Conservation (phyloP, 2,888 invertebrate species). For the Mythimna albipuncta region DNA sequence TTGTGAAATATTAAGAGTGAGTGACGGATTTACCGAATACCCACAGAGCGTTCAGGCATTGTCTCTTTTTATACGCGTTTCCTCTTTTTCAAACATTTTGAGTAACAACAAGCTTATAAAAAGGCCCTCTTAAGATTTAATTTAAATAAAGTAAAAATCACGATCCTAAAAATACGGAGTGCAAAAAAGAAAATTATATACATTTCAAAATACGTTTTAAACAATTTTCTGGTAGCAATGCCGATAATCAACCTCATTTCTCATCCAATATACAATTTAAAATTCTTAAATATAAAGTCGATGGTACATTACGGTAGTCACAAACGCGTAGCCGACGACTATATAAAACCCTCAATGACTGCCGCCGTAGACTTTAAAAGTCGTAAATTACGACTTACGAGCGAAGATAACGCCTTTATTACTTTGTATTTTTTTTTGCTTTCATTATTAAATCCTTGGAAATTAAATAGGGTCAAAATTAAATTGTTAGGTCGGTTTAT, state of each 20-base stretch:
- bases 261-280: conserved; percentile 47
- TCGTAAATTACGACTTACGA: conserved; percentile 62
- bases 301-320: conserved; percentile 48
- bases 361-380: conserved; percentile 55
- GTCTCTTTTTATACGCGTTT: no score
- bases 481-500: conserved; percentile 8
- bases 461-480: conserved; percentile 30
- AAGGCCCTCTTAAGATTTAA: not conserved
- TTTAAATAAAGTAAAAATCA: not conserved
- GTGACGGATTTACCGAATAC: no score
- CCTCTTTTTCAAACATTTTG: no score
- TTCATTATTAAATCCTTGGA: conserved; percentile 51
- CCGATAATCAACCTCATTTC: conserved; percentile 37
- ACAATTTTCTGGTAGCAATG: not conserved
- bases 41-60: no score
- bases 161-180: not conserved
- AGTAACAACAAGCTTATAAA: no score
- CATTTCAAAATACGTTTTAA: not conserved
- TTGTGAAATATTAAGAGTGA: no score
- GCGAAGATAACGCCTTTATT: conserved; percentile 60
- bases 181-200: not conserved
- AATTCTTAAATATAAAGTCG: conserved; percentile 23
- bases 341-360: conserved; percentile 56
- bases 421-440: conserved; percentile 48
- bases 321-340: conserved; percentile 44